Percentiles rank a stretch among this genome's conserved stretches.
Evolutionary conservation across 1,140 invertebrate genomes (phyloP).

Genomic region (Drosophila sechellia): DNA sequence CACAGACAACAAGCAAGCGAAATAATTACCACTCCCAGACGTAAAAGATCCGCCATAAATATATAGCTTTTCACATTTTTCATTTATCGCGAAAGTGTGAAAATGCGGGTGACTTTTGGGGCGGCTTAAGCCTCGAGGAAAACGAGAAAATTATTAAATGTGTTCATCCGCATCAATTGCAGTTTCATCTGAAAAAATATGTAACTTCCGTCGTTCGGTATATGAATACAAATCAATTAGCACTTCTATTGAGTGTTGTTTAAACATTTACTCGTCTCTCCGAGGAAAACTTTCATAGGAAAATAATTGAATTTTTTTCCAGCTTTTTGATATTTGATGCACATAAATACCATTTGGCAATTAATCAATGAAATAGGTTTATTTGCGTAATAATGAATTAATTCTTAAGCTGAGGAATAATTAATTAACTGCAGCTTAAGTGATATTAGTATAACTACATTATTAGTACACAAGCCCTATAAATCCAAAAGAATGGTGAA

Average conservation of each 20-base stretch:
- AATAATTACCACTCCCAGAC: conserved; percentile 51
- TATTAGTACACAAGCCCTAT: no score
- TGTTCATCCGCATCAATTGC: conserved; percentile 29
- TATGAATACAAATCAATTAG: conserved; percentile 17
- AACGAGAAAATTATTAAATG: conserved; percentile 30
- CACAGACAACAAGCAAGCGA: conserved; percentile 3
- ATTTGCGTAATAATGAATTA: neutral
- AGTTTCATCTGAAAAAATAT: conserved; percentile 3
- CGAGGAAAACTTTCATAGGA: neutral
- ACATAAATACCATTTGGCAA: neutral
- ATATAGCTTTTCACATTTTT: conserved; percentile 28
- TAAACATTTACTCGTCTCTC: conserved; percentile 7
- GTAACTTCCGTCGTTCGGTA: neutral
- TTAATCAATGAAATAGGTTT: no score
- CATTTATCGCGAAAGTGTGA: conserved; percentile 25
- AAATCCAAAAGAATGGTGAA: no score
- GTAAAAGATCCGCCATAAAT: conserved; percentile 36
- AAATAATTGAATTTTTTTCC: conserved; percentile 3
- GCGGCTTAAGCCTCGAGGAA: conserved; percentile 22
- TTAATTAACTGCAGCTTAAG: no score
- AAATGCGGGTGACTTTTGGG: conserved; percentile 22
- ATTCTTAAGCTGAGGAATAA: no score
- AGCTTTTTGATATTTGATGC: conserved; percentile 8
- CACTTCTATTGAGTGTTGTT: conserved; percentile 9
- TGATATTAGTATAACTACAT: no score